Evolutionary conservation across 2,797 vertebrate genomes (phyloP).

Genomic region (Morelia viridis): DNA sequence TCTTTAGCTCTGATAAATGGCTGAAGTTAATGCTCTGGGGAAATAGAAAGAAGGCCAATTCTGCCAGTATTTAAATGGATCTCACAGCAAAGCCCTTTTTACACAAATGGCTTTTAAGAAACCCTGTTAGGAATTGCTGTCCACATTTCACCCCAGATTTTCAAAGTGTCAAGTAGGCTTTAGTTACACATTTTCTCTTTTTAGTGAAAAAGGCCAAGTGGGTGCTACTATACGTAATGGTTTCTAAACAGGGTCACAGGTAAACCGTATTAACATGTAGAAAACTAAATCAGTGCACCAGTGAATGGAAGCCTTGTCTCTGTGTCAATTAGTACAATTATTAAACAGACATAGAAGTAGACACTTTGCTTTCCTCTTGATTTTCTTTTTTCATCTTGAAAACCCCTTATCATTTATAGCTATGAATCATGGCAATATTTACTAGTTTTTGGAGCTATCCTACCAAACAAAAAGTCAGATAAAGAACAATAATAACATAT

Average conservation of each 20-base stretch:
- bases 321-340: background rate
- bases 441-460: background rate
- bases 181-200: background rate
- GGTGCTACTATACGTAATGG: background rate
- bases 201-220: background rate
- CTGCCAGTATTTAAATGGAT: slow-evolving; percentile 79
- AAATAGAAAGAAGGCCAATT: slow-evolving; percentile 72
- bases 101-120: slow-evolving; percentile 29
- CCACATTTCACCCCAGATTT: rapidly evolving
- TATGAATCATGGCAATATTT: background rate
- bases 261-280: background rate
- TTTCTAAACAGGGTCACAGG: background rate
- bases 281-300: background rate
- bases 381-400: background rate
- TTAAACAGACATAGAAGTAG: background rate
- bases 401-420: background rate
- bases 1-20: slow-evolving; percentile 88
- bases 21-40: slow-evolving; percentile 85
- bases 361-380: background rate
- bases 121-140: background rate
- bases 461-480: background rate
- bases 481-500: background rate
- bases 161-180: background rate
- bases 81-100: slow-evolving; percentile 33
- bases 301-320: background rate